phyloP scores from a whole-genome alignment of 2,797 vertebrate genomes.

The Urosaurus nigricauda region DNA sequence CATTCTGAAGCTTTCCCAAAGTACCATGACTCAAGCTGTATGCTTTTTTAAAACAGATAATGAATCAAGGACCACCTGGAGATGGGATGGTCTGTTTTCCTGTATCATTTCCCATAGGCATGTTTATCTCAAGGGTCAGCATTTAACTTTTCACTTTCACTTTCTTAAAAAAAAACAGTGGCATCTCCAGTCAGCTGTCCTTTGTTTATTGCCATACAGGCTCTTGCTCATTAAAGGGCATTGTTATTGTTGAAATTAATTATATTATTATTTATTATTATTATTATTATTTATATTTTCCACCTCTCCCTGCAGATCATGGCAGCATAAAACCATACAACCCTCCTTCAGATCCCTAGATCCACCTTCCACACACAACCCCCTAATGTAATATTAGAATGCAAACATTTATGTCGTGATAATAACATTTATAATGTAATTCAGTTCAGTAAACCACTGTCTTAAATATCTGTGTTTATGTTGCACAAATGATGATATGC shows the following conservation, averaged over 20 bases:
- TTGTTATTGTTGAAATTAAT: not conserved
- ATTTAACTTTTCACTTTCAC: not conserved
- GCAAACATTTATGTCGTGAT: not conserved
- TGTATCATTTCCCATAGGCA: not conserved
- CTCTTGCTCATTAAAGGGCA: not conserved
- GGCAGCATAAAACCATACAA: too few species aligned
- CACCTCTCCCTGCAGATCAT: too few species aligned
- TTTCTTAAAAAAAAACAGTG: not conserved
- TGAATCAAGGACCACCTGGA: not conserved
- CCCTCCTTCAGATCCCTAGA: too few species aligned
- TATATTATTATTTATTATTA: too few species aligned
- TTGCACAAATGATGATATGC: not conserved
- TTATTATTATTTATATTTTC: too few species aligned
- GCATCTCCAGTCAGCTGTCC: not conserved
- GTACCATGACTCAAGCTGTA: not conserved
- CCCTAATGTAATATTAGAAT: not conserved
- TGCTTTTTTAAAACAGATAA: not conserved
- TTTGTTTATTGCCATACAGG: not conserved
- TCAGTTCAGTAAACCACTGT: not conserved
- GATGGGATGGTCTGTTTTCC: not conserved
- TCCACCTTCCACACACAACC: too few species aligned
- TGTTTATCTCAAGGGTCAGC: not conserved
- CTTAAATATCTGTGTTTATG: conserved; percentile 21
- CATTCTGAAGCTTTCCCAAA: not conserved
- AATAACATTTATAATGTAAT: not conserved